Conservation (phyloP, 2,113 vertebrate genomes). For the Sebastes schlegelii region DNA sequence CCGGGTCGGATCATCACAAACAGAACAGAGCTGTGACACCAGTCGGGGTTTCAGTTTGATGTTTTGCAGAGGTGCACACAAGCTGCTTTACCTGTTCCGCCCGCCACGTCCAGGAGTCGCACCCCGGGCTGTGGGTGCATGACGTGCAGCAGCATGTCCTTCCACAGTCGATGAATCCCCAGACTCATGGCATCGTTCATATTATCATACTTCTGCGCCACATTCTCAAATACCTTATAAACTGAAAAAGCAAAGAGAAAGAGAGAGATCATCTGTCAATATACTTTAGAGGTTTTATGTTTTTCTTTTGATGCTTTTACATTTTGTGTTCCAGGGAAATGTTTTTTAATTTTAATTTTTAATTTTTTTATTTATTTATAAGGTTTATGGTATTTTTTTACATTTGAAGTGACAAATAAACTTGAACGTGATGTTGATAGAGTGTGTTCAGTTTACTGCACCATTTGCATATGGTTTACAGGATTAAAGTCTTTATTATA, state of each 20-base stretch:
- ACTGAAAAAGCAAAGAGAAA: slow-evolving; percentile 79
- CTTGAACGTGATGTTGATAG: background rate
- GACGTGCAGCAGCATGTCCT: slow-evolving; percentile 88
- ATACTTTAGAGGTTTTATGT: background rate
- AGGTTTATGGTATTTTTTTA: background rate
- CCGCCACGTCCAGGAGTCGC: slow-evolving; percentile 92
- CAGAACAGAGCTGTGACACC: rapidly evolving
- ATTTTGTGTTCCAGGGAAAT: too few relatives aligned
- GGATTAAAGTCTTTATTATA: too few relatives aligned
- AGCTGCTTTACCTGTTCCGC: slow-evolving; percentile 90
- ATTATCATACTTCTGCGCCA: slow-evolving; percentile 94
- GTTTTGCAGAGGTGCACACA: background rate
- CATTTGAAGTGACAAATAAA: background rate
- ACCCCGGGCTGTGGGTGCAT: slow-evolving; percentile 93
- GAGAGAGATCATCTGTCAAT: background rate
- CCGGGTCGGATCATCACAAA: background rate
- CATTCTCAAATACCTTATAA: slow-evolving; percentile 94
- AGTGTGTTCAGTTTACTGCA: background rate
- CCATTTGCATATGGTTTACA: background rate
- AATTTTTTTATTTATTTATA: too few relatives aligned
- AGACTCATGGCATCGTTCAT: slow-evolving; percentile 99
- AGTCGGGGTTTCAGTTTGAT: background rate
- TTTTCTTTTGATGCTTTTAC: background rate
- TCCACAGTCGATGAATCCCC: slow-evolving; percentile 96
- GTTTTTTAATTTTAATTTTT: too few relatives aligned